A percentile compares a stretch with the other conserved stretches of the same genome.
Evolutionary conservation across 2,113 vertebrate species (phyloP).

Genomic region (Istiophorus platypterus): DNA sequence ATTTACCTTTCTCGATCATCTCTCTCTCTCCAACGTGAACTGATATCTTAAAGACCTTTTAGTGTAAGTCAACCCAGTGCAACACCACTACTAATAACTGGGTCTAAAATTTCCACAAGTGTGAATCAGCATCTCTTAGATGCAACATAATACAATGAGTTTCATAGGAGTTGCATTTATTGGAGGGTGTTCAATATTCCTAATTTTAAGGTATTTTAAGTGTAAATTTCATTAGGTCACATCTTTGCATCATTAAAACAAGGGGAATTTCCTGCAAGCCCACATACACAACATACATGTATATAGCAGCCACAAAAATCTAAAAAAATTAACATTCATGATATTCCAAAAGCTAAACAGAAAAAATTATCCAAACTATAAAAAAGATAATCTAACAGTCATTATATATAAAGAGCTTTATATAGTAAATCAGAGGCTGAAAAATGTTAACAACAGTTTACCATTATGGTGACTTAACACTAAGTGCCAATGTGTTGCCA

Average conservation of each 20-base stretch:
- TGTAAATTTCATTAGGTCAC: not conserved
- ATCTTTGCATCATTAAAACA: not conserved
- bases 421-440: constrained; percentile 19
- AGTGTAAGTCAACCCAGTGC: not conserved
- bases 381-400: not conserved
- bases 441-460: not conserved
- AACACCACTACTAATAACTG: not conserved
- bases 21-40: not conserved
- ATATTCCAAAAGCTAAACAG: not conserved
- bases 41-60: not conserved
- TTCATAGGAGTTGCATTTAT: too few relatives aligned
- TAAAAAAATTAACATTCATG: not conserved
- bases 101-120: not conserved
- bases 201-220: not conserved
- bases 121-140: not conserved
- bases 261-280: not conserved
- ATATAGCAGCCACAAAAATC: not conserved
- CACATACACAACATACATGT: not conserved
- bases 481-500: constrained; percentile 16
- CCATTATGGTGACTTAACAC: not conserved
- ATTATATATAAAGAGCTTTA: constrained; percentile 7
- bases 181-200: not conserved
- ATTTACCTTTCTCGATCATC: not conserved
- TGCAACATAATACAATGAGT: not conserved
- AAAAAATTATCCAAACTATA: not conserved